Base-by-base conservation (phyloP, 1,140 invertebrate genomes). In the Drosophila saltans region DNA sequence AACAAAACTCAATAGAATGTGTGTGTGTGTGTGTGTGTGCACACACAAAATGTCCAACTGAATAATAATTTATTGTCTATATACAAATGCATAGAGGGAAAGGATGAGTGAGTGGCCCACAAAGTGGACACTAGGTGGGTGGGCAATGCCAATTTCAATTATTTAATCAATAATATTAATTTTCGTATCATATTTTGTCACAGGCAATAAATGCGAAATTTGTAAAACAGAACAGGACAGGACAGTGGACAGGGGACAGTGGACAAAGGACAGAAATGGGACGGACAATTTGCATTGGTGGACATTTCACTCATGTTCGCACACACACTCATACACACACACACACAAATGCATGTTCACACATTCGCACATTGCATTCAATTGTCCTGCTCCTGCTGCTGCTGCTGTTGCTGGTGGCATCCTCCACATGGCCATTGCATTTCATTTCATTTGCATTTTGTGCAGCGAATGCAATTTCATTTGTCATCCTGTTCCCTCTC, bases 101-200 rank as follows among this genome's bases (percentile, higher is more conserved):
- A 52, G 24, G 45, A 5, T 52, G 21, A 26, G 21, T 36, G 16
- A 36, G 45, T 0, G 1, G n/a, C 9, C 45, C 45, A 26, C 45
- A 52, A 26, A 5, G 16, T 16, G 43, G 45, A 1, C 9, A 11
- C 0, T 9, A 0, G 39, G 10, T 11, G 45, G 24, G 21, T 52
- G 63, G 16, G 66, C 33, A 68, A 77, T 80, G 86, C 86, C 86
- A 83, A 88, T 91, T 90, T 88, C 86, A 90, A 90, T 90, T 90
- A 90, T 90, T 90, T 90, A 90, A 90, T 90, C 86, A 90, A 90
- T 90, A 90, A 88, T 90, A 90, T 90, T 90, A 90, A 90, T 90
- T 90, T 90, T 91, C 86, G 80, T 91, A 90, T 90, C 86, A 90
- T 90, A 91, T 90, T 90, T 91, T 90, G 86, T 90, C 86, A 88